Conservation (phyloP, 2,113 vertebrate genomes). For the Neolamprologus sp. region DNA sequence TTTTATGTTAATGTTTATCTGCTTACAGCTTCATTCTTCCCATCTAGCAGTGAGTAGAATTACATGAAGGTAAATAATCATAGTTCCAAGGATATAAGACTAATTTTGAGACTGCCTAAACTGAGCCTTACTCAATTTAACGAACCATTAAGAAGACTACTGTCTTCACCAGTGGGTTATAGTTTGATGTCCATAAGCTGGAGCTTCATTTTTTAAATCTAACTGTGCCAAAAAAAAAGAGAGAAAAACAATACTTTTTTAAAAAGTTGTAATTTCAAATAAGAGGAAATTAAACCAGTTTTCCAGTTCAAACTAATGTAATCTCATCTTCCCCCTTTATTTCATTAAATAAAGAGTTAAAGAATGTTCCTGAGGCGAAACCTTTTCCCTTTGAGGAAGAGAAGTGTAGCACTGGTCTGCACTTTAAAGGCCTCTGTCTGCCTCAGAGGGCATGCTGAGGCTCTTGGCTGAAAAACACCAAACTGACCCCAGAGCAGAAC, state of each 20-base stretch:
- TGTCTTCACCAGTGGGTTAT: background rate
- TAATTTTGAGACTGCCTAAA: background rate
- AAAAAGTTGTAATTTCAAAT: background rate
- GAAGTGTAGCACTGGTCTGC: background rate
- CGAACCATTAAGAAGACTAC: background rate
- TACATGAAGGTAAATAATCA: background rate
- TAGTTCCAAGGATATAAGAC: background rate
- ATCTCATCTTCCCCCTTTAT: background rate
- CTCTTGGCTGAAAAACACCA: background rate
- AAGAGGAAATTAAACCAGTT: background rate
- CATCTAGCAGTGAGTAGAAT: background rate
- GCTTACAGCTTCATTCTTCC: background rate
- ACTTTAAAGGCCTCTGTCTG: background rate
- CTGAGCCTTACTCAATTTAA: background rate
- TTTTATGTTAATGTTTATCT: background rate
- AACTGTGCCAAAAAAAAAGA: background rate
- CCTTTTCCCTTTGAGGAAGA: background rate
- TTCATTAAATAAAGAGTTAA: background rate
- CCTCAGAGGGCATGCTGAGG: background rate
- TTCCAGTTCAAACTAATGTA: background rate
- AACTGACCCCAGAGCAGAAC: background rate
- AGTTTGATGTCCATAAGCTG: background rate
- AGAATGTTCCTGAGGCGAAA: background rate
- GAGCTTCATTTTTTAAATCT: background rate
- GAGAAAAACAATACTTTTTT: background rate